Evolutionary conservation across 2,113 vertebrate genomes (phyloP), one percentile per base, ranked within the genome.

Genomic region (Cygnus atratus): DNA sequence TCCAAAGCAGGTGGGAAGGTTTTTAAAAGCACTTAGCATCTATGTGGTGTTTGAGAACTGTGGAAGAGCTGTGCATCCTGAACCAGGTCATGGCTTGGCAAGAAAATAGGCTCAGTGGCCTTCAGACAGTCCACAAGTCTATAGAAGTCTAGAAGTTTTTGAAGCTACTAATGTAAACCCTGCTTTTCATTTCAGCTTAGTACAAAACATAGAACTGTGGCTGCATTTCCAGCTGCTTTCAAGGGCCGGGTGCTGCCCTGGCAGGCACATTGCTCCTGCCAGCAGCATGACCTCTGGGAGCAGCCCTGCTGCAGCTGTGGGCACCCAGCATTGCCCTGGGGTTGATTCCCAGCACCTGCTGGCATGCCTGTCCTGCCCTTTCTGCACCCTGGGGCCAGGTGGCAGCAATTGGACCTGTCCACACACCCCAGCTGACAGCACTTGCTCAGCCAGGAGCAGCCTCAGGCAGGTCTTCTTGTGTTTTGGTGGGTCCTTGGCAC

Each of bases 271-370:
- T 25, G 3, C 29, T 82, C 48, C 8, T 12, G n/a, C 11, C 33
- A 84, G 17, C 22, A 59, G 5, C 0, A 1, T 15, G 41, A 25
- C 13, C 14, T 87, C 79, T 57, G 62, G 46, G 68, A 90, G 59
- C 17, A 57, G 14, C 2, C 20, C 43, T 54, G 19, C 0, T 44
- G 0, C 0, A 5, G 52, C 59, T 74, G 17, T 25, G 35, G 41
- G 43, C 3, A 4, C 21, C 9, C 2, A 7, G 66, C 2, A 2
- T 4, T 54, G 37, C n/a, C 20, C 5, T 4, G 5, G 13, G 7
- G 19, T 13, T 22, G 31, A 31, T 7, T 75, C 29, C 58, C 8
- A 48, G 33, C 26, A 43, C 61, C 25, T 37, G 54, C 41, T 71
- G 15, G 50, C 59, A 66, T 31, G 33, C 15, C 46, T 48, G 25